phyloP scores from a whole-genome alignment of 2,888 invertebrate genomes.

The Octonoba sinensis region DNA sequence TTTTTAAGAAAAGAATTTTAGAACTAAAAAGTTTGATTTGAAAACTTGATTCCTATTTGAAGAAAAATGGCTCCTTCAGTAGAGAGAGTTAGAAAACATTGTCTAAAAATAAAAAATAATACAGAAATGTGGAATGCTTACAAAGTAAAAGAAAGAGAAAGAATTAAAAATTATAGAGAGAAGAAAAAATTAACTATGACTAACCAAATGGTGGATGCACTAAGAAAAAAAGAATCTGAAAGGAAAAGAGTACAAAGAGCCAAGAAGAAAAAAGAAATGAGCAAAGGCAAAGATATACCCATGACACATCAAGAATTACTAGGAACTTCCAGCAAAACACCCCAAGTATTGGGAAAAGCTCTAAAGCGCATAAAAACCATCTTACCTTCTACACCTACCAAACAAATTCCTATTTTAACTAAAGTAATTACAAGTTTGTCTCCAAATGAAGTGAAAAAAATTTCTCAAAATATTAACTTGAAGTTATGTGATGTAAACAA shows the following conservation, averaged over 20 bases:
- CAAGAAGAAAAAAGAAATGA: neutral
- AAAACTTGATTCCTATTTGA: too few species aligned
- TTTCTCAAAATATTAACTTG: neutral
- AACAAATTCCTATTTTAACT: too few species aligned
- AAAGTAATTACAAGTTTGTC: neutral
- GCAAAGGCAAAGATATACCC: too few species aligned
- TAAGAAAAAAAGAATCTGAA: neutral
- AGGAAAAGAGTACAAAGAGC: neutral
- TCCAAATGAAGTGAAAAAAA: neutral
- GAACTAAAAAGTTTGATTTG: too few species aligned
- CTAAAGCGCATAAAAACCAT: too few species aligned
- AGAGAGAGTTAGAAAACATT: constrained; percentile 1
- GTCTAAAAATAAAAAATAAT: neutral
- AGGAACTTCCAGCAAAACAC: too few species aligned
- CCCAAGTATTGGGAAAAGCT: too few species aligned
- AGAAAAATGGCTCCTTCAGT: too few species aligned
- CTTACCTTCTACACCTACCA: too few species aligned
- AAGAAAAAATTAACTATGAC: neutral
- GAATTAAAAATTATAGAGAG: neutral
- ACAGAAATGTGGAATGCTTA: neutral
- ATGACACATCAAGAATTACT: too few species aligned
- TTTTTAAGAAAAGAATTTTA: too few species aligned
- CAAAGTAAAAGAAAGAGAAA: neutral
- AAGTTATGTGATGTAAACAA: neutral
- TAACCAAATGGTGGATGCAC: too few species aligned